Conservation (phyloP, 2,888 invertebrate genomes). For the Eilema sororculum region DNA sequence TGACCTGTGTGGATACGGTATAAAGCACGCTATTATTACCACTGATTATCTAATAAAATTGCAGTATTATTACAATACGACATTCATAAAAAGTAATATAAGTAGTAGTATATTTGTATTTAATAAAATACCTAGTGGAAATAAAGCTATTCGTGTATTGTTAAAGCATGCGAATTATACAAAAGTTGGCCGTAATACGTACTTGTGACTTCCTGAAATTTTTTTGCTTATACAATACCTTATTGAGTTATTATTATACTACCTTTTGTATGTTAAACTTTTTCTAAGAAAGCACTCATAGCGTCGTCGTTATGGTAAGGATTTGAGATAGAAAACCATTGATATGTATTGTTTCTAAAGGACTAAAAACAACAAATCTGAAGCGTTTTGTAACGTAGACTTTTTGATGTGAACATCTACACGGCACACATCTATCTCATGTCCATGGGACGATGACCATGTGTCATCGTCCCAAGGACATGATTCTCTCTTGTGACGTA, state of each 20-base stretch:
- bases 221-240: slow-evolving; percentile 29
- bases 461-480: no score
- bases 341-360: no score
- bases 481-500: no score
- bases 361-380: no score
- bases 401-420: neutral
- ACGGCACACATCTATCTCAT: no score
- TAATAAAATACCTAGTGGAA: slow-evolving; percentile 22
- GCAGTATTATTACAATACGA: no score
- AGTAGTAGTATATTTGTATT: slow-evolving; percentile 9
- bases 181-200: slow-evolving; percentile 25
- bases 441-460: no score
- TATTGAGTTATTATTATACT: neutral
- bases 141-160: slow-evolving; percentile 37
- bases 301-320: neutral
- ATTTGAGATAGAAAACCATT: slow-evolving; percentile 5
- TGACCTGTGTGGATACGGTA: slow-evolving; percentile 60
- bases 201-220: neutral
- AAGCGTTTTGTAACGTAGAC: neutral
- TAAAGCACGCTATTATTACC: neutral
- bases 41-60: neutral
- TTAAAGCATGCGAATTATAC: slow-evolving; percentile 53
- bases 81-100: slow-evolving; percentile 21
- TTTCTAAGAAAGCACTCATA: neutral
- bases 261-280: no score